Base-by-base conservation (phyloP, 2,797 vertebrate species). In the Hoplostethus mediterraneus region DNA sequence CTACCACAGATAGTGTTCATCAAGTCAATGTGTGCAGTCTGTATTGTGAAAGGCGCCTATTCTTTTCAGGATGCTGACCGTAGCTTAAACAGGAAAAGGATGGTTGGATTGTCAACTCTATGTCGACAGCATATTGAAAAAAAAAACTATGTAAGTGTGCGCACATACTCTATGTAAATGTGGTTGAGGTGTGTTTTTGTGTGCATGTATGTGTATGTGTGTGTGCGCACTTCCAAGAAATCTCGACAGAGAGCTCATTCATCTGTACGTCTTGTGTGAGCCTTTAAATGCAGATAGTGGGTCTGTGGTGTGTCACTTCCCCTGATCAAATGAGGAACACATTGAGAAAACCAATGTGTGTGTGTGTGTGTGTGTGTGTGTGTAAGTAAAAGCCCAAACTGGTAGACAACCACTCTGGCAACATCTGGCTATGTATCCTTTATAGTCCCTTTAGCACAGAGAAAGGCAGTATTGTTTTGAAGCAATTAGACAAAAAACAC, bases 401-500 rank as follows among this genome's bases (percentile, higher is more conserved):
- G 81, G 82, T 86, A 72, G 83, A 85, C 80, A 84, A 82, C 81
- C 73, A 88, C 70, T 67, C 57, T 78, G 80, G 83, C 83, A 91
- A 93, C 93, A 94, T 95, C 94, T 95, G 94, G 90, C 71, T 57
- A 62, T 83, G 87, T 77, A 88, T 91, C 84, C 78, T 81, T 90
- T 88, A 87, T 75, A 82, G 81, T 84, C 85, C 73, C 82, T 61
- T 87, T 71, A 76, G 73, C 51, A 54, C 63, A 91, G 85, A 94
- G 94, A 95, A 95, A 94, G 89, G 87, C 87, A 65, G 87, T 81
- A 94, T 95, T 95, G 94, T 92, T 94, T 91, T 87, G 70, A 82
- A 72, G 79, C 81, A 92, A 88, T 93, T 91, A 92, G 63, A 68
- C 65, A 33, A 21, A 28, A 28, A 28, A 31, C 30, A 55, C 30